Evolutionary conservation across 2,113 vertebrate genomes (phyloP).

Genomic region (Grallaria varia): DNA sequence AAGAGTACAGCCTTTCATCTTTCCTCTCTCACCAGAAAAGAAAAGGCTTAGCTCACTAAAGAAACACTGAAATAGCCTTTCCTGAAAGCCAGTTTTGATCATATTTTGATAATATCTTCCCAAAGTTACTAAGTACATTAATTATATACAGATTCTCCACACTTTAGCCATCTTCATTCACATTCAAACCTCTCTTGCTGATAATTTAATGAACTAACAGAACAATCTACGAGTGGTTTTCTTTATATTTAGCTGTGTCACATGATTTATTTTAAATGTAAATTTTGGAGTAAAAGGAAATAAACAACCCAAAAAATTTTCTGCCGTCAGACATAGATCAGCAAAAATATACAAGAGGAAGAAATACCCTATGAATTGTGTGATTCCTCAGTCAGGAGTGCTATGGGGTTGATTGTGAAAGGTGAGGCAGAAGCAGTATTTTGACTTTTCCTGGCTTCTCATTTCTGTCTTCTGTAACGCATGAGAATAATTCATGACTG

Average conservation of each 20-base stretch:
- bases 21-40: background rate
- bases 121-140: background rate
- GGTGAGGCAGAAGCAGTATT: background rate
- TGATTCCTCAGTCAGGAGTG: background rate
- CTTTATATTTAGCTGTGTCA: background rate
- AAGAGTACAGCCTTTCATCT: conserved; percentile 29
- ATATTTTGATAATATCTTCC: background rate
- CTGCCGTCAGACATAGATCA: background rate
- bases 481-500: background rate
- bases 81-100: conserved; percentile 11
- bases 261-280: background rate
- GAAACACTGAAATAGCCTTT: background rate
- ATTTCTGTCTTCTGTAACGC: background rate
- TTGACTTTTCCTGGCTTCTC: background rate
- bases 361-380: background rate
- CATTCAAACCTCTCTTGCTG: background rate
- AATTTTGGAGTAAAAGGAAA: background rate
- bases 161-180: background rate
- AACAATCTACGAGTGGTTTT: background rate
- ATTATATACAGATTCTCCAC: background rate
- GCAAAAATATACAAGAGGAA: background rate
- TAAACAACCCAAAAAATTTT: background rate
- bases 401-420: background rate
- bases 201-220: background rate
- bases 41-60: background rate